Evolutionary conservation across 2,888 invertebrate genomes (phyloP).

Genomic region (Nasonovia ribisnigri): DNA sequence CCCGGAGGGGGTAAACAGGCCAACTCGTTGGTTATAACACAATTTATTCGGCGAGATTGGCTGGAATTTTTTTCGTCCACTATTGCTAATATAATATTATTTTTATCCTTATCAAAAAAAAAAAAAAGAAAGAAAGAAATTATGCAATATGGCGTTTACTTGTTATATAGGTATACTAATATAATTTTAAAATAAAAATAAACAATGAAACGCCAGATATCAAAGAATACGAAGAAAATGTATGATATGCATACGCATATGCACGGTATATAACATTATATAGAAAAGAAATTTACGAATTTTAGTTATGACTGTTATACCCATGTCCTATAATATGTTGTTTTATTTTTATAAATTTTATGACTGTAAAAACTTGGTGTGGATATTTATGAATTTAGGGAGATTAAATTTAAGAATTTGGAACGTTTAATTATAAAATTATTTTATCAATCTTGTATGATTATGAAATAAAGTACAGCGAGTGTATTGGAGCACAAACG

Average conservation of each 20-base stretch:
- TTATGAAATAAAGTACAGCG: background rate
- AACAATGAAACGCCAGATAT: background rate
- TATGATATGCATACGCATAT: conserved; percentile 16
- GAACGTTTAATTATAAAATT: background rate
- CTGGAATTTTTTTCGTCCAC: background rate
- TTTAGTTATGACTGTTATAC: background rate
- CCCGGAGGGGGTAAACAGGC: conserved; percentile 37
- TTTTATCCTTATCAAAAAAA: conserved; percentile 14
- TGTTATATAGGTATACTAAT: background rate
- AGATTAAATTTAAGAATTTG: background rate
- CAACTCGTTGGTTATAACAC: background rate
- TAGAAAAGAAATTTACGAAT: background rate
- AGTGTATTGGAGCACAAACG: background rate
- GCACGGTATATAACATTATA: too few species aligned
- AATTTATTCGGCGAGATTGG: conserved; percentile 15
- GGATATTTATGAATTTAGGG: background rate
- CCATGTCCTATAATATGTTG: background rate
- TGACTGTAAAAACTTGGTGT: background rate
- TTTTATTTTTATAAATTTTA: background rate
- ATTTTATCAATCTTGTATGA: background rate
- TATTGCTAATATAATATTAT: background rate
- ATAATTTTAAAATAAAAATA: background rate
- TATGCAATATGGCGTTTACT: background rate
- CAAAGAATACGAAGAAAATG: conserved; percentile 9
- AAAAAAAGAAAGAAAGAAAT: conserved; percentile 22